Conservation (phyloP, 2,888 invertebrate species). For the Ichneumoninae sp. region DNA sequence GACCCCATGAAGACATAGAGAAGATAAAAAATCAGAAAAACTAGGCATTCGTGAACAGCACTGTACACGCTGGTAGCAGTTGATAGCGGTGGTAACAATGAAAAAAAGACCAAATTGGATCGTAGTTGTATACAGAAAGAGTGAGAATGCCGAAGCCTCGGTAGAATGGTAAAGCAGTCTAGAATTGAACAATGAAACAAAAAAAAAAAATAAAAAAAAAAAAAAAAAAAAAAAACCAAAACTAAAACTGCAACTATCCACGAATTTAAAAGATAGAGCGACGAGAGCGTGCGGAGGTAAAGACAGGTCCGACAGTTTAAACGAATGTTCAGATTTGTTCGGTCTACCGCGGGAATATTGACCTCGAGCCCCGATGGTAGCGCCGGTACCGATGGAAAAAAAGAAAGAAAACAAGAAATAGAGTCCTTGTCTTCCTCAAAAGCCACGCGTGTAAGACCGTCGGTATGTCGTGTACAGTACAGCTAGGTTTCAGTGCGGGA, state of each 20-base stretch:
- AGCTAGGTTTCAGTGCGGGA: constrained; percentile 1
- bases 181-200: too few relatives aligned
- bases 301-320: background rate
- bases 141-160: too few relatives aligned
- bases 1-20: too few relatives aligned
- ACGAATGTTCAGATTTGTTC: constrained; percentile 50
- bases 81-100: background rate
- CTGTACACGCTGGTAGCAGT: background rate
- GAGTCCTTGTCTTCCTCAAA: constrained; percentile 60
- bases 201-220: too few relatives aligned
- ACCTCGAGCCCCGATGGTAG: constrained; percentile 52
- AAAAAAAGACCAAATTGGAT: background rate
- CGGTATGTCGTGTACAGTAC: background rate
- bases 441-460: constrained; percentile 31
- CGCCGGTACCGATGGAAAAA: constrained; percentile 2
- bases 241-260: too few relatives aligned
- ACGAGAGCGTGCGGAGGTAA: background rate
- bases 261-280: too few relatives aligned
- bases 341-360: constrained; percentile 42
- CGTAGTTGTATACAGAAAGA: too few relatives aligned
- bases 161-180: too few relatives aligned
- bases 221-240: too few relatives aligned
- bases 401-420: constrained; percentile 46
- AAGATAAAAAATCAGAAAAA: too few relatives aligned
- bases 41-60: too few relatives aligned